Evolutionary conservation across 2,888 invertebrate genomes (phyloP).

Genomic region (Calameuta idolon): DNA sequence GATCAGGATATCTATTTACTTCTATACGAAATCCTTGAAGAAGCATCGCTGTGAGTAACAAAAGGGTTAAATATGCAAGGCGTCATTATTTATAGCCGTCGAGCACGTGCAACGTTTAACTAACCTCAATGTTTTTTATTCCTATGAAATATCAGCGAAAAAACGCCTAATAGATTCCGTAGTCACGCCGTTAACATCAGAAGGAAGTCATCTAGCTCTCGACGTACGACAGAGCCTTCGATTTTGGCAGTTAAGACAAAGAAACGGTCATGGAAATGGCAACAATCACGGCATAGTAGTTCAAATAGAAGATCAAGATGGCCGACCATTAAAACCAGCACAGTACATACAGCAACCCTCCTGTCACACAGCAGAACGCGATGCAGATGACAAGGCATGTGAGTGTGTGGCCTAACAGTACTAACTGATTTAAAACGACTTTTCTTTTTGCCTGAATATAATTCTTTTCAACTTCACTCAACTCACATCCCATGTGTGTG

Average conservation of each 20-base stretch:
- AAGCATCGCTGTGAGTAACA: slow-evolving; percentile 69
- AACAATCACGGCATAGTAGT: slow-evolving; percentile 69
- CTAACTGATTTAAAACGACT: slow-evolving; percentile 47
- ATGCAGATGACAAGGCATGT: slow-evolving; percentile 65
- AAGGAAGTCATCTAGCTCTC: slow-evolving; percentile 56
- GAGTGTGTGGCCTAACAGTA: slow-evolving; percentile 66
- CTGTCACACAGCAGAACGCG: slow-evolving; percentile 46
- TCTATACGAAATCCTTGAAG: slow-evolving; percentile 71
- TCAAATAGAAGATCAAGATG: slow-evolving; percentile 74
- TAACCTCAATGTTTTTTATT: neutral
- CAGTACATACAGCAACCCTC: slow-evolving; percentile 67
- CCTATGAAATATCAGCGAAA: slow-evolving; percentile 43
- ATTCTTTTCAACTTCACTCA: neutral
- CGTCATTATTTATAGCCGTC: neutral
- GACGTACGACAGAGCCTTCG: slow-evolving; percentile 58
- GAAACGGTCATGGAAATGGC: slow-evolving; percentile 37
- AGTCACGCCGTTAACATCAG: slow-evolving; percentile 52
- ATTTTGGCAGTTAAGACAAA: slow-evolving; percentile 53
- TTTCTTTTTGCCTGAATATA: neutral
- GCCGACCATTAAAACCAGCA: slow-evolving; percentile 68
- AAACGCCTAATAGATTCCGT: slow-evolving; percentile 62
- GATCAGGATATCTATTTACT: slow-evolving; percentile 72
- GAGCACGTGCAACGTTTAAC: neutral
- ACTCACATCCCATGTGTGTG: neutral
- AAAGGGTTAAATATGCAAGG: neutral